phyloP scores from a whole-genome alignment of 2,113 vertebrate genomes.

The Ictalurus furcatus region DNA sequence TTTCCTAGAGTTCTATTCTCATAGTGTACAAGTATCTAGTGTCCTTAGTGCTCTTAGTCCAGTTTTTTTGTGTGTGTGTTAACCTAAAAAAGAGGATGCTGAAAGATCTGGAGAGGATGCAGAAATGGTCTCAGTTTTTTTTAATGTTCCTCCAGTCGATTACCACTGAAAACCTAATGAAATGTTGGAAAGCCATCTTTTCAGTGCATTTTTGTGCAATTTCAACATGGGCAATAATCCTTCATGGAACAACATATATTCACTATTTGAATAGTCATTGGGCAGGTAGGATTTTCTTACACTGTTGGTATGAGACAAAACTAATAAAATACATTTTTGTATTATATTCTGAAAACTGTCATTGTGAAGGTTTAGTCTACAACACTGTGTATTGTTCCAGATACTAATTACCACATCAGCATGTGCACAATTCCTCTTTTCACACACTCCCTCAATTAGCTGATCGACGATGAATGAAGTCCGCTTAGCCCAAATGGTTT shows the following conservation, averaged over 20 bases:
- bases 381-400: background rate
- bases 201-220: background rate
- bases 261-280: background rate
- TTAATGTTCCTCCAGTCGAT: background rate
- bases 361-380: background rate
- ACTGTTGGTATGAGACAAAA: background rate
- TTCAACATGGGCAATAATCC: background rate
- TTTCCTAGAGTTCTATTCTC: background rate
- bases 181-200: background rate
- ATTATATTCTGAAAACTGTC: background rate
- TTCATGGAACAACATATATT: background rate
- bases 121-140: background rate
- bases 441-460: constrained; percentile 19
- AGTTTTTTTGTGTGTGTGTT: background rate
- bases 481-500: constrained; percentile 43
- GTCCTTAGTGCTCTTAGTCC: background rate
- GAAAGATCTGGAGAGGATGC: background rate
- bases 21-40: background rate
- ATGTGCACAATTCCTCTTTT: constrained; percentile 22
- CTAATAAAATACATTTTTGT: background rate
- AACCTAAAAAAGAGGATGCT: background rate
- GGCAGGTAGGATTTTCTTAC: background rate
- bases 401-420: background rate
- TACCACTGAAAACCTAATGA: background rate
- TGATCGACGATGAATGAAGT: constrained; percentile 35